Conservation (phyloP, 2,113 vertebrate species). For the Rhynchomys soricoides region DNA sequence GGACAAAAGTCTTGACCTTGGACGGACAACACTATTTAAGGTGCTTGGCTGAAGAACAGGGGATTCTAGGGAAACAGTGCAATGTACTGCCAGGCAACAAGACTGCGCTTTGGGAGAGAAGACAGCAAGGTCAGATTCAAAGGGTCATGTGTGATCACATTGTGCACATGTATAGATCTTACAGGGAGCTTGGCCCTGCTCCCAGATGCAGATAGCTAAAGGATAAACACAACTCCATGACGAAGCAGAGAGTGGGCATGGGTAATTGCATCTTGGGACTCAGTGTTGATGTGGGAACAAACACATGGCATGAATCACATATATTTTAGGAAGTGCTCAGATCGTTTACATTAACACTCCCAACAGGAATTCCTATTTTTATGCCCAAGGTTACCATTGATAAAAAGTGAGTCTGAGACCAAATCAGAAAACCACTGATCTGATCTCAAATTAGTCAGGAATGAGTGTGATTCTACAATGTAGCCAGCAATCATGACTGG, state of each 20-base stretch:
- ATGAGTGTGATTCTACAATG: background rate
- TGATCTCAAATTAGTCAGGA: background rate
- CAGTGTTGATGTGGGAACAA: constrained; percentile 58
- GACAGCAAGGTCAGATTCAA: background rate
- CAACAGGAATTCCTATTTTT: constrained; percentile 58
- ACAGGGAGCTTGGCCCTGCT: background rate
- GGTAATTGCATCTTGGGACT: constrained; percentile 40
- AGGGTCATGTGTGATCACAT: constrained; percentile 3
- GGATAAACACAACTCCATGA: constrained; percentile 21
- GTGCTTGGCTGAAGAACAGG: background rate
- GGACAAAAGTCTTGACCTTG: background rate
- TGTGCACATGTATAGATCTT: background rate
- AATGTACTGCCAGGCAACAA: background rate
- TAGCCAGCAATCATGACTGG: background rate
- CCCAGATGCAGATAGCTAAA: background rate
- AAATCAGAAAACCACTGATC: background rate
- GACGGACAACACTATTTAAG: background rate
- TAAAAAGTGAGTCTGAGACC: constrained; percentile 23
- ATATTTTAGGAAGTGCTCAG: constrained; percentile 59
- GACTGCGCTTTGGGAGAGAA: constrained; percentile 1
- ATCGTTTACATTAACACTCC: constrained; percentile 62
- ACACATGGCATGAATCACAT: constrained; percentile 55
- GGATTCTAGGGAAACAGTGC: background rate
- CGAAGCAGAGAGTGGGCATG: constrained; percentile 25
- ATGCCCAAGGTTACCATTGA: constrained; percentile 58